A percentile compares a stretch with the other conserved stretches of the same genome.
Evolutionary conservation across 2,113 vertebrate species (phyloP).

Genomic region (Pelodiscus sinensis): DNA sequence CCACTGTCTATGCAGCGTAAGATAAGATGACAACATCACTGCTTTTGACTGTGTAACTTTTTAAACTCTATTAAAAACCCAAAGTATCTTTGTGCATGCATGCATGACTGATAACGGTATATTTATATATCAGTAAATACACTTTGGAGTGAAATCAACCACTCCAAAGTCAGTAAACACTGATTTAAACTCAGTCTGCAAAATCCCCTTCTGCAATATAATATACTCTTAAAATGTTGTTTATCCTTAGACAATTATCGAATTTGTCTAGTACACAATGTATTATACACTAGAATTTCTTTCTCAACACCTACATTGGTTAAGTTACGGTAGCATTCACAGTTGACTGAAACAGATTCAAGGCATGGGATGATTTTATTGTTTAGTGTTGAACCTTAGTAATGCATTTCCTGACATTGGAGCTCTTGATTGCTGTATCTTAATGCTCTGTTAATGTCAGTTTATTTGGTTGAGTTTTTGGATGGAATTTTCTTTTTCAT

Average conservation of each 20-base stretch:
- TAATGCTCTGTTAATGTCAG: neutral
- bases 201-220: neutral
- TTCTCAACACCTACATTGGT: neutral
- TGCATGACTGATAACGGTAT: neutral
- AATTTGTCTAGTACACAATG: neutral
- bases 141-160: neutral
- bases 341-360: constrained; percentile 1
- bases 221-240: neutral
- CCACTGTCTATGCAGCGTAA: neutral
- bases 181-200: neutral
- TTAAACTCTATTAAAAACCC: neutral
- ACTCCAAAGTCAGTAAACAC: neutral
- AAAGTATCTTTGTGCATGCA: neutral
- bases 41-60: neutral
- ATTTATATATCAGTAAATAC: neutral
- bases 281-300: neutral
- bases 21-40: neutral
- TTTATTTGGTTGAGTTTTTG: neutral
- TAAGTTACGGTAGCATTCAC: neutral
- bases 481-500: neutral
- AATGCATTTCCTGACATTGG: neutral
- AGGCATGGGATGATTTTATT: neutral
- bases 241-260: neutral
- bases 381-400: neutral
- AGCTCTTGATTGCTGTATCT: neutral